A percentile compares a stretch with the other conserved stretches of the same genome.
These are phyloP conservation scores for Lepisosteus oculatus DNA, from an alignment of 2,113 vertebrate species.

Conservation along the genomic window DNA sequence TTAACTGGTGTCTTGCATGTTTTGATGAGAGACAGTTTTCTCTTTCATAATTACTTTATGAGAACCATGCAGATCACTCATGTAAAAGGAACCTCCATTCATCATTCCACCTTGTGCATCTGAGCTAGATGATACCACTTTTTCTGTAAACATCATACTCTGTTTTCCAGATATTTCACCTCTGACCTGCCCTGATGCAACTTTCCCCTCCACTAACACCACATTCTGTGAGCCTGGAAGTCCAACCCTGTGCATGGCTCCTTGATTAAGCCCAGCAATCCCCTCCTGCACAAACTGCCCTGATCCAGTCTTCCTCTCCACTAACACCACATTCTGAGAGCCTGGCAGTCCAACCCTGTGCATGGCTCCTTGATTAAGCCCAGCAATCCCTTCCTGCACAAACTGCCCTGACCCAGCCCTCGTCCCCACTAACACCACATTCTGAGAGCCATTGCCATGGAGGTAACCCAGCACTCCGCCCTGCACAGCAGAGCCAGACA, in stretches of 20 bases:
- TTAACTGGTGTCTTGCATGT: no score
- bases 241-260: no score
- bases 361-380: no score
- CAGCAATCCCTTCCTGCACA: background rate
- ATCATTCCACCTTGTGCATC: background rate
- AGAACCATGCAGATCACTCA: background rate
- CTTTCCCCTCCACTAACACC: no score
- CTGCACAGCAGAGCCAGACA: conserved; percentile 59
- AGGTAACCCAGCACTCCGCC: background rate
- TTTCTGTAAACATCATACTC: background rate
- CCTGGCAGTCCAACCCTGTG: background rate
- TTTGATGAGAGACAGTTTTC: background rate
- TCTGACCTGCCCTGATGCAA: no score
- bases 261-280: no score
- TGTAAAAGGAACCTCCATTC: no score
- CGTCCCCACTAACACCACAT: background rate
- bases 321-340: background rate
- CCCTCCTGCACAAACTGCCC: no score
- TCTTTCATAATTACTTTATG: background rate
- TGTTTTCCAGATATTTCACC: background rate
- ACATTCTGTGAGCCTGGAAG: no score
- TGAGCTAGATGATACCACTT: background rate
- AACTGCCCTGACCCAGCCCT: background rate
- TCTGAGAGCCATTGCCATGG: conserved; percentile 7
- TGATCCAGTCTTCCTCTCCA: no score